Evolutionary conservation across 2,113 vertebrate species (phyloP).

Genomic region (Thamnaconus septentrionalis): DNA sequence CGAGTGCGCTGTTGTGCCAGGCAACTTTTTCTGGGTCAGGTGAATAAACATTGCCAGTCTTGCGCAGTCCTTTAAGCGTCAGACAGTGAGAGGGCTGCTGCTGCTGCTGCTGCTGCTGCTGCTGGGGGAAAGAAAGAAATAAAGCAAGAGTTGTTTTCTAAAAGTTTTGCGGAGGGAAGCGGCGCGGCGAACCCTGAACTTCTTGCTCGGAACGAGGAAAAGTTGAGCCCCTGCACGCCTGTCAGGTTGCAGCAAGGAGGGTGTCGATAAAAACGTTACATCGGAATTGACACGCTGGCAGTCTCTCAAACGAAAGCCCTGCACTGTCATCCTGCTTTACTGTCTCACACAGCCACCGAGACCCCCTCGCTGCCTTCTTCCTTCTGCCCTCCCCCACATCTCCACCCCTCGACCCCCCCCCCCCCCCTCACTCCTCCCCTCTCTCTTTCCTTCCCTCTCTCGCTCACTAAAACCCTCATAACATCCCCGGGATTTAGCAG

Average conservation of each 20-base stretch:
- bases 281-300: slow-evolving; percentile 67
- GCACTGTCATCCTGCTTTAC: slow-evolving; percentile 62
- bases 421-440: slow-evolving; percentile 18
- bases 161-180: slow-evolving; percentile 63
- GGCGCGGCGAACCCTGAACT: slow-evolving; percentile 52
- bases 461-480: slow-evolving; percentile 57
- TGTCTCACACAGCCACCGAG: slow-evolving; percentile 50
- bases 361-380: slow-evolving; percentile 42
- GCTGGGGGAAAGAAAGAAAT: too few relatives aligned
- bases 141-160: slow-evolving; percentile 14
- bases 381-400: too few relatives aligned
- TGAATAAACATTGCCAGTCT: slow-evolving; percentile 66
- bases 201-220: slow-evolving; percentile 44
- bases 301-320: slow-evolving; percentile 57
- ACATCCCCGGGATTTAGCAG: slow-evolving; percentile 69
- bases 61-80: slow-evolving; percentile 56
- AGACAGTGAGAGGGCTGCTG: slow-evolving; percentile 15
- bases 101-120: too few relatives aligned
- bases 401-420: too few relatives aligned
- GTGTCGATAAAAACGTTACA: slow-evolving; percentile 68
- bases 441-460: slow-evolving; percentile 24
- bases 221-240: slow-evolving; percentile 49
- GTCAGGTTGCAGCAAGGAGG: slow-evolving; percentile 44
- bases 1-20: slow-evolving; percentile 36
- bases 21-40: slow-evolving; percentile 74